Base-by-base conservation (phyloP, 2,888 invertebrate species). In the Nemoura dubitans region DNA sequence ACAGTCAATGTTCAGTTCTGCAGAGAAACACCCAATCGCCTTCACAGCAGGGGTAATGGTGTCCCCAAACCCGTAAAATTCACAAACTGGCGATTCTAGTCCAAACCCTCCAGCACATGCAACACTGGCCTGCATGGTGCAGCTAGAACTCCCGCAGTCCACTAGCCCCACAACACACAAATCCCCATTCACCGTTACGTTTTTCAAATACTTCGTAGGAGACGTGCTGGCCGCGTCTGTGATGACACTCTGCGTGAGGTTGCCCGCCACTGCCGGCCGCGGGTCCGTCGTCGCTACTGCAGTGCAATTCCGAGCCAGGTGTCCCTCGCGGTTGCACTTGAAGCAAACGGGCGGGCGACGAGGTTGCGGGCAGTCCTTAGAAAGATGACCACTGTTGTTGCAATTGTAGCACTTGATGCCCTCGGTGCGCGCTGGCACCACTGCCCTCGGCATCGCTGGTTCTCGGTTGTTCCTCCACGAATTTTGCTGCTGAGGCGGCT, bases 111-210 rank as follows among this genome's bases (percentile, higher is more conserved):
- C 30, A n/a, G n/a, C n/a, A n/a, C n/a, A n/a, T n/a, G n/a, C n/a
- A n/a, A n/a, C n/a, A n/a, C n/a, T n/a, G n/a, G 82, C 82, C 29
- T 82, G 82, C 5, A 82, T 82, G n/a, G 82, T 82, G 25, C 82
- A 82, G 82, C 82, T 1, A 0, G 82, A 82, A 82, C 82, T 82
- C 0, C 82, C 82, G 6, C 29, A 16, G 29, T 82, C 82, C 1
- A 82, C 25, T 21, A 82, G 30, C 0, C 29, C 82, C n/a, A n/a
- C 30, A 10, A 82, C 5, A n/a, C 25, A 10, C 28, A 29, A 30
- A 2, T 28, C 29, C 6, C 29, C 30, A 30, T 82, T 82, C 2
- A 82, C 16, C 29, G 14, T 7, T 10, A 82, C 82, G 0, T n/a
- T 1, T 30, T 82, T 82, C 25, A 82, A 30, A 82, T 82, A 82